Base-by-base conservation (phyloP, 2,113 vertebrate species). In the Nesogale talazaci region DNA sequence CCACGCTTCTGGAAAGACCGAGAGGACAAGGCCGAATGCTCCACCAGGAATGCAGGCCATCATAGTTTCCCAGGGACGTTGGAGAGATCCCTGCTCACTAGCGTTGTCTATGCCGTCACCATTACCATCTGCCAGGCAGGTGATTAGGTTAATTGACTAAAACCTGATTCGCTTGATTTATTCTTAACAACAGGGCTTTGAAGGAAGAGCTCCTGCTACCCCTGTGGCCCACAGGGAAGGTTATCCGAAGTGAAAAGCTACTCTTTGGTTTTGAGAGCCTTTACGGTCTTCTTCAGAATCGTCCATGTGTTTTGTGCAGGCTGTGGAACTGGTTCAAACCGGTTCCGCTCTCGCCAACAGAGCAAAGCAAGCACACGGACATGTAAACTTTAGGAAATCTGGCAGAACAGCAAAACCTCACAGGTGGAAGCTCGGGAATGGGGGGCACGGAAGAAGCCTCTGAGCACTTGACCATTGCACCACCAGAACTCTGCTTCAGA, bases 1-100 rank as follows among this genome's bases (percentile, higher is more conserved):
- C 46, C 82, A 85, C 90, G 12, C 84, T 96, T 84, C 59, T 67
- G 82, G 75, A 93, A 72, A 87, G 36, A 65, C 65, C 36, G 34
- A 75, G 52, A 84, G 61, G 61, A 90, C 0, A 6, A 83, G 80
- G 78, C 57, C 6, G 57, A 88, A 27, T 38, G 6, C 42, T 72
- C 15, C 75, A 95, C 78, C 23, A 84, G 38, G 86, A 77, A 78
- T 42, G n/a, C 67, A 67, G 38, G 20, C 11, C 42, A 91, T 92
- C 46, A 93, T 90, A 84, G 22, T 93, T 36, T 38, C 70, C 22
- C n/a, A 72, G 36, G 10, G 19, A 72, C 2, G 34, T 17, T n/a
- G 65, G 29, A 29, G 29, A 31, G 12, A n/a, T 69, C 15, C 31
- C n/a, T 93, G 87, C 83, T 84, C 90, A 92, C 22, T 59, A 74